Base-by-base conservation (phyloP, 1,140 invertebrate genomes). In the Diorhabda sublineata region DNA sequence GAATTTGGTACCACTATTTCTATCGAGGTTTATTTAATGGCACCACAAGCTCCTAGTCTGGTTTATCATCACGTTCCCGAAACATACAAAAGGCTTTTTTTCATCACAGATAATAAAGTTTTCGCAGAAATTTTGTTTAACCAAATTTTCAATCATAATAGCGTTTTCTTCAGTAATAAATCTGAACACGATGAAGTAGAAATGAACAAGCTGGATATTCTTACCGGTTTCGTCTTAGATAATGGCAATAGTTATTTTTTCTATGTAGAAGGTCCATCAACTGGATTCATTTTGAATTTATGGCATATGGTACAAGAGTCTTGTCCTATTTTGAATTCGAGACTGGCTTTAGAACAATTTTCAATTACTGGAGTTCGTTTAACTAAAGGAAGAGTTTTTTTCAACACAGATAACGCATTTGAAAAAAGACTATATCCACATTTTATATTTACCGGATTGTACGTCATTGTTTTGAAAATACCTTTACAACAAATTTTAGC, bases 401-500 rank as follows among this genome's bases (percentile, higher is more conserved):
- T 73, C 42, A 71, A 73, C 42, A 73, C 67, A 3, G 70, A 73
- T 44, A 69, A 67, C 42, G 68, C 66, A 2, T 73, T 70, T 47
- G 72, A 71, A 58, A 61, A 61, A 26, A 52, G 72, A 57, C 45
- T 73, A 1, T 73, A 73, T 58, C 26, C 43, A n/a, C 42, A 63
- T n/a, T 71, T 67, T 57, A 47, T 42, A 4, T 44, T 43, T 41
- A 45, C 44, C 9, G 67, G 72, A 11, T 58, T 73, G 42, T 62
- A 67, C 26, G 26, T 69, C 6, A 60, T 73, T 8, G 71, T 45
- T 26, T 41, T 73, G 61, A 73, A 67, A 67, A 45, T 71, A 4
- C 72, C 72, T 5, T 61, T 78, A 6, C 9, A 73, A 56, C 41
- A 69, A 11, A 76, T 78, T 60, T 71, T 77, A 5, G 61, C 41